These are phyloP conservation scores for Oophaga pumilio DNA, from an alignment of 2,113 vertebrate genomes.

Conservation along the genomic window DNA sequence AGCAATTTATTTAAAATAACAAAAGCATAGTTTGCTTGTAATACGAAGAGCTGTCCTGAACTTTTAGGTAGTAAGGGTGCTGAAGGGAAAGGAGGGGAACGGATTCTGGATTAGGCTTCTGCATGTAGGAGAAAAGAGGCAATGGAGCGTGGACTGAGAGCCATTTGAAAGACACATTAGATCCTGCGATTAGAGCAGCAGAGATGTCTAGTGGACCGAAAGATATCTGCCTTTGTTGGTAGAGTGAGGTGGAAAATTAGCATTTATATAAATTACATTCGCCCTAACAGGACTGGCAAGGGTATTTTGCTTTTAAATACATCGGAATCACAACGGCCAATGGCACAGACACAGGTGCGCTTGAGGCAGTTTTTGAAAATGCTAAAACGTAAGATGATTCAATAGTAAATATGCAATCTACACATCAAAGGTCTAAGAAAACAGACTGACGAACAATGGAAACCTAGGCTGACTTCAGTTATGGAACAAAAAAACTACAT, in stretches of 20 bases:
- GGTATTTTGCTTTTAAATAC: background rate
- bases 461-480: background rate
- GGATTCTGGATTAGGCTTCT: background rate
- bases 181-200: constrained; percentile 50
- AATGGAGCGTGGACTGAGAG: constrained; percentile 46
- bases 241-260: constrained; percentile 33
- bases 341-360: background rate
- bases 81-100: too few species aligned
- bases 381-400: background rate
- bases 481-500: too few species aligned
- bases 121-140: constrained; percentile 52
- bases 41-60: constrained; percentile 1
- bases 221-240: constrained; percentile 48
- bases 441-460: too few species aligned
- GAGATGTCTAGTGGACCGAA: constrained; percentile 51
- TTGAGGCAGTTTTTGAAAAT: background rate
- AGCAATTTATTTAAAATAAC: background rate
- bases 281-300: constrained; percentile 43
- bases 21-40: constrained; percentile 6
- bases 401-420: background rate
- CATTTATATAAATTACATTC: constrained; percentile 58
- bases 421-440: background rate
- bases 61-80: background rate
- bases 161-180: constrained; percentile 58
- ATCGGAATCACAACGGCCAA: background rate